phyloP scores from a whole-genome alignment of 2,113 vertebrate genomes.

The Apteryx mantelli region DNA sequence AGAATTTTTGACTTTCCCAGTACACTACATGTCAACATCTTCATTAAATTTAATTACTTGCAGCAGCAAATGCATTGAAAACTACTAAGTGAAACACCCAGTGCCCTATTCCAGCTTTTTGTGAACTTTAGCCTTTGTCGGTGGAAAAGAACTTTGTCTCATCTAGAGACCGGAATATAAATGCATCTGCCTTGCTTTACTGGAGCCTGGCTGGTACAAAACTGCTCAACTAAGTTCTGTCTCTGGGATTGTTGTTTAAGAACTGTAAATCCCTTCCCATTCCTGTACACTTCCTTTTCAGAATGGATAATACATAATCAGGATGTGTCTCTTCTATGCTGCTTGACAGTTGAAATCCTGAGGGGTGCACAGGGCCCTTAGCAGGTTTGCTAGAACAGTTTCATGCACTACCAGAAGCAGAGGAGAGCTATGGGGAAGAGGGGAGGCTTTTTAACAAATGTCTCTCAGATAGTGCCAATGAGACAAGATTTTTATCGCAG shows the following conservation, averaged over 20 bases:
- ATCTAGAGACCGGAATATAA: constrained; percentile 25
- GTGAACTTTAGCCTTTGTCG: constrained; percentile 41
- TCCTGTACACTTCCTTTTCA: neutral
- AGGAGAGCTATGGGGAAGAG: neutral
- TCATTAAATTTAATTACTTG: constrained; percentile 45
- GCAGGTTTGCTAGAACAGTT: neutral
- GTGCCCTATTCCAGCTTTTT: neutral
- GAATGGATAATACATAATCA: neutral
- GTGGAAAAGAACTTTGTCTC: constrained; percentile 25
- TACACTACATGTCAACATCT: neutral
- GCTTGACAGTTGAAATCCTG: neutral
- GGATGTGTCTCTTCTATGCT: neutral
- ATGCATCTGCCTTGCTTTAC: constrained; percentile 12
- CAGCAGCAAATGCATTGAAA: neutral
- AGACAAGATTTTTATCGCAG: neutral
- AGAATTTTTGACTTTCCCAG: neutral
- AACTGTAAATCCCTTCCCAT: neutral
- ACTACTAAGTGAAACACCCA: constrained; percentile 4
- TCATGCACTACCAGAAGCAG: neutral
- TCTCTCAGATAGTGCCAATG: neutral
- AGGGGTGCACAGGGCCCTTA: neutral
- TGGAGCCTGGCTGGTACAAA: neutral
- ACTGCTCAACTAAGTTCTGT: neutral
- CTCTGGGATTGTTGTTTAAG: neutral
- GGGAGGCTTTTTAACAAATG: neutral